These are phyloP conservation scores for Anthrax anthrax DNA, from an alignment of 2,888 invertebrate genomes.

Conservation along the genomic window DNA sequence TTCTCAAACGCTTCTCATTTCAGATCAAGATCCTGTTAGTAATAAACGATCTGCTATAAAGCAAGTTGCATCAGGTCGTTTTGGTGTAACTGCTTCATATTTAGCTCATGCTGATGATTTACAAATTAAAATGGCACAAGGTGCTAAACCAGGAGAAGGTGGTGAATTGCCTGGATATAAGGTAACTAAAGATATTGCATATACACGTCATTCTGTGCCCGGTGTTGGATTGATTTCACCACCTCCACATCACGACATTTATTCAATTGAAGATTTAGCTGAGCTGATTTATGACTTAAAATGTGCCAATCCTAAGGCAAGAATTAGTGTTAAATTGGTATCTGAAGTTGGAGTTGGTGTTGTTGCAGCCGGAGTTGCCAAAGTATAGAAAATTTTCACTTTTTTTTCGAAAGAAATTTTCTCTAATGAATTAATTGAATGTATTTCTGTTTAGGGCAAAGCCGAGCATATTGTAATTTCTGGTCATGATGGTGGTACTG, in stretches of 20 bases:
- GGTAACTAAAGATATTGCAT: conserved; percentile 90
- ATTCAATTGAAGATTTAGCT: conserved; percentile 97
- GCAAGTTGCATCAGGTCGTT: conserved; percentile 96
- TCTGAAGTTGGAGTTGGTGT: conserved; percentile 98
- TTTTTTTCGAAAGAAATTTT: background rate
- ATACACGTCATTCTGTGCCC: conserved; percentile 87
- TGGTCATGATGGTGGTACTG: conserved; percentile 98
- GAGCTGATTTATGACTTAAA: conserved; percentile 97
- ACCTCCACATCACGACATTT: conserved; percentile 99
- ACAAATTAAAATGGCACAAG: conserved; percentile 99
- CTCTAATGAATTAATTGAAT: no score
- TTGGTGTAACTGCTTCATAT: conserved; percentile 96
- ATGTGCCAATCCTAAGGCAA: conserved; percentile 86
- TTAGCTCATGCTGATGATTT: conserved; percentile 94
- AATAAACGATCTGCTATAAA: conserved; percentile 91
- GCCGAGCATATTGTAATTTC: conserved; percentile 98
- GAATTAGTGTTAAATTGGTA: conserved; percentile 94
- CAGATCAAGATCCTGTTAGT: conserved; percentile 58
- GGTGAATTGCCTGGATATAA: conserved; percentile 88
- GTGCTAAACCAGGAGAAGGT: conserved; percentile 98
- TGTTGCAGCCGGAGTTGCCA: conserved; percentile 96
- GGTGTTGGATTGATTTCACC: conserved; percentile 97
- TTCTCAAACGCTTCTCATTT: background rate
- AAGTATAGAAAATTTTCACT: conserved; percentile 39
- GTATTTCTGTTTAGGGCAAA: no score